A percentile compares a stretch with the other conserved stretches of the same genome.
phyloP scores from a whole-genome alignment of 2,888 invertebrate genomes.

The Ephialtes manifestator region DNA sequence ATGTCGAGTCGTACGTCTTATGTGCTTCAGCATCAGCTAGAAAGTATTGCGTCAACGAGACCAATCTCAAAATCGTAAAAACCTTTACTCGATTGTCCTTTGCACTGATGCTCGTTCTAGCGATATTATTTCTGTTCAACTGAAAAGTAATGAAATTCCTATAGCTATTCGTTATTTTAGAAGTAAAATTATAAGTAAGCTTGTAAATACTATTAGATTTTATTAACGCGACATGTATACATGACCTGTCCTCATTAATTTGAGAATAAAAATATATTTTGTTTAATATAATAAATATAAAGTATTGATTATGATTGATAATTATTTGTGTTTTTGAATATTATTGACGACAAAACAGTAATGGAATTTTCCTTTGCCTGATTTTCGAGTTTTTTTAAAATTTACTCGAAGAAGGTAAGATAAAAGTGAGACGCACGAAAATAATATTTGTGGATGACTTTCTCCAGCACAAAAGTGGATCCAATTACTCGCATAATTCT shows the following conservation, averaged over 20 bases:
- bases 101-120: slow-evolving; percentile 24
- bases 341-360: background rate
- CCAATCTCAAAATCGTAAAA: slow-evolving; percentile 72
- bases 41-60: slow-evolving; percentile 78
- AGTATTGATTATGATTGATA: background rate
- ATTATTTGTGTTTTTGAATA: background rate
- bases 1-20: slow-evolving; percentile 80
- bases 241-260: background rate
- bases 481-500: background rate
- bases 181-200: background rate
- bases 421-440: slow-evolving; percentile 17
- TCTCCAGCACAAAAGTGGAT: slow-evolving; percentile 35
- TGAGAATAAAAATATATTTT: background rate
- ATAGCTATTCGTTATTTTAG: background rate
- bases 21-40: slow-evolving; percentile 79
- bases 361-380: background rate
- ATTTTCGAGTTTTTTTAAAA: background rate
- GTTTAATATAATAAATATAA: background rate
- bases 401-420: background rate
- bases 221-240: background rate
- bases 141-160: background rate
- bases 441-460: slow-evolving; percentile 22
- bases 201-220: background rate
- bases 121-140: slow-evolving; percentile 46
- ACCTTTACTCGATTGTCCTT: slow-evolving; percentile 70